phyloP scores from a whole-genome alignment of 1,140 invertebrate genomes.

The Tenebrio molitor region DNA sequence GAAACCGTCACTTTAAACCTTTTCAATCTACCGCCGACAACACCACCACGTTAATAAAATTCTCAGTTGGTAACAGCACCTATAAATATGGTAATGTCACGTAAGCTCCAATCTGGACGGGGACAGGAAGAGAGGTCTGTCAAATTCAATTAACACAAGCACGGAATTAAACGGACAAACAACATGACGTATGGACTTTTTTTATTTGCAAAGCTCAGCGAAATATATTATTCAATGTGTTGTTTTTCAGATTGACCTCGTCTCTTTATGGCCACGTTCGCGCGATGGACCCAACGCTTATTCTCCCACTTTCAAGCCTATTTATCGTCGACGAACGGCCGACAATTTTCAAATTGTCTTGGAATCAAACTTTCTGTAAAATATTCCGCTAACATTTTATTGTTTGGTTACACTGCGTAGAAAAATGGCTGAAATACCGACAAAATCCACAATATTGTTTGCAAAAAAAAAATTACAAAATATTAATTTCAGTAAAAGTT shows the following conservation, averaged over 20 bases:
- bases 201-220: not conserved
- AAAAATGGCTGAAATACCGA: no score
- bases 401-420: no score
- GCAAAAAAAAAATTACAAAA: no score
- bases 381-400: no score
- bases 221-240: constrained; percentile 34
- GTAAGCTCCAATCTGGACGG: constrained; percentile 5
- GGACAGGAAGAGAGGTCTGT: constrained; percentile 17
- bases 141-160: constrained; percentile 39
- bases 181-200: constrained; percentile 20
- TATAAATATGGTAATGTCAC: constrained; percentile 33
- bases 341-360: no score
- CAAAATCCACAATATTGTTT: no score
- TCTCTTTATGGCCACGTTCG: not conserved
- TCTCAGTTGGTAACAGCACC: constrained; percentile 2
- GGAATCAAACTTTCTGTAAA: no score
- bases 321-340: no score
- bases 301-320: not conserved
- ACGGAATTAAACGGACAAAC: constrained; percentile 24
- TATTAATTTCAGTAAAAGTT: no score
- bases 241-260: constrained; percentile 12
- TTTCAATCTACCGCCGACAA: no score
- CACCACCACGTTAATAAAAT: no score
- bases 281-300: not conserved
- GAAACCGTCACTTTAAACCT: no score